Evolutionary conservation across 2,113 vertebrate species (phyloP), one percentile per base, ranked within the genome.

Genomic region (Vimba vimba): DNA sequence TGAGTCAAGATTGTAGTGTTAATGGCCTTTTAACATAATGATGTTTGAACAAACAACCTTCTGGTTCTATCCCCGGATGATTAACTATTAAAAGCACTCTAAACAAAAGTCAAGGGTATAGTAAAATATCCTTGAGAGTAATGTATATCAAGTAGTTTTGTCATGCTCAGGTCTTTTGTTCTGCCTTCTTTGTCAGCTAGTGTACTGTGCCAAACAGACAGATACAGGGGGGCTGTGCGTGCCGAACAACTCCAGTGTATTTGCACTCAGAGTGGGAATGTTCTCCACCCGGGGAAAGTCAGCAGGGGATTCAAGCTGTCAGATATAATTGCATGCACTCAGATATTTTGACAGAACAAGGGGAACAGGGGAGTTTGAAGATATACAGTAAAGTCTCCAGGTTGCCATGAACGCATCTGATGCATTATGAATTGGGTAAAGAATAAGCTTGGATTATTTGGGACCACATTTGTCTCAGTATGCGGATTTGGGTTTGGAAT

Each of bases 271-370:
- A 23, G n/a, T 36, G 69, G 66, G 85, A 66, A 78, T 33, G 73
- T 64, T 17, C 79, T 39, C 74, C 45, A 79, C 81, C 75, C 45
- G 11, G 84, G 60, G 43, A 55, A 43, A 85, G 36, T 59, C 87
- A 75, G 23, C 27, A 77, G 87, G 80, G 84, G 75, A 83, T 78
- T 66, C 80, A 83, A 57, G 73, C 87, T 88, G 80, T 88, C 85
- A 79, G 52, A 79, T 73, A 68, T 79, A 87, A 82, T 87, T 69
- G 79, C 64, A 75, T 62, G 19, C 77, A 64, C 85, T 66, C 60
- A 75, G 69, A 43, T 68, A 76, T 79, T 69, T 25, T 84, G 85
- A 84, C 85, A 84, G 62, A 60, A 78, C 50, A 33, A 62, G 39
- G 43, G 66, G 9, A 80, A 12, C n/a, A n/a, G n/a, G 39, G 71